Evolutionary conservation across 2,797 vertebrate species (phyloP).

Genomic region (Malurus leucopterus): DNA sequence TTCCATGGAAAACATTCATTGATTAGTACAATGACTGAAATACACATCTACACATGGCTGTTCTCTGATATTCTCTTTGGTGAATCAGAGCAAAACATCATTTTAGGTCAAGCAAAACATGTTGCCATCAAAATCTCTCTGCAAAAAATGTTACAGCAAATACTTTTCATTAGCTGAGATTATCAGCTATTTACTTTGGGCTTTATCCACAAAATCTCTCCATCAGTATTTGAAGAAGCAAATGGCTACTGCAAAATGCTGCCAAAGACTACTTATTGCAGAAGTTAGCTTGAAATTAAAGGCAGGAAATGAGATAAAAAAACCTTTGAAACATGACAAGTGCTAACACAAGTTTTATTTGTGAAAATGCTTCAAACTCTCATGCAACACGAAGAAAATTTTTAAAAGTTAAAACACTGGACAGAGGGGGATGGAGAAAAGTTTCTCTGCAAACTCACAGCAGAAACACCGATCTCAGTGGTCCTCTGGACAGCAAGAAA

Average conservation of each 20-base stretch:
- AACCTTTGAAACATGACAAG: neutral
- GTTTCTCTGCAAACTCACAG: too few species aligned
- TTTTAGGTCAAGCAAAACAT: neutral
- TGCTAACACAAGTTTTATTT: neutral
- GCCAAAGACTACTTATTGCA: neutral
- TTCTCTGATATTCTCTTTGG: neutral
- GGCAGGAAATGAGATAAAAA: conserved; percentile 27
- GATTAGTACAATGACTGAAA: neutral
- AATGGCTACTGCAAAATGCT: neutral
- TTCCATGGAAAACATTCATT: neutral
- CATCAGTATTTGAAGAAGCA: neutral
- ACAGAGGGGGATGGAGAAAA: too few species aligned
- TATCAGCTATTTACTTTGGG: neutral
- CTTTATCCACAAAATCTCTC: neutral
- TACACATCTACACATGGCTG: neutral
- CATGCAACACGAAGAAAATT: neutral
- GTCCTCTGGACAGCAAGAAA: too few species aligned
- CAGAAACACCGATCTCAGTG: too few species aligned
- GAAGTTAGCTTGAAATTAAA: conserved; percentile 25
- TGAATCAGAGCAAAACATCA: neutral
- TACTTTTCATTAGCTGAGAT: neutral
- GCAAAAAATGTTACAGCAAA: neutral
- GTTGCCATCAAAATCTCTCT: neutral
- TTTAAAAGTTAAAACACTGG: neutral
- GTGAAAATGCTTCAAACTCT: neutral